A percentile compares a stretch with the other conserved stretches of the same genome.
Conservation (phyloP, 2,797 vertebrate genomes). For the Acanthurus leucopareius region DNA sequence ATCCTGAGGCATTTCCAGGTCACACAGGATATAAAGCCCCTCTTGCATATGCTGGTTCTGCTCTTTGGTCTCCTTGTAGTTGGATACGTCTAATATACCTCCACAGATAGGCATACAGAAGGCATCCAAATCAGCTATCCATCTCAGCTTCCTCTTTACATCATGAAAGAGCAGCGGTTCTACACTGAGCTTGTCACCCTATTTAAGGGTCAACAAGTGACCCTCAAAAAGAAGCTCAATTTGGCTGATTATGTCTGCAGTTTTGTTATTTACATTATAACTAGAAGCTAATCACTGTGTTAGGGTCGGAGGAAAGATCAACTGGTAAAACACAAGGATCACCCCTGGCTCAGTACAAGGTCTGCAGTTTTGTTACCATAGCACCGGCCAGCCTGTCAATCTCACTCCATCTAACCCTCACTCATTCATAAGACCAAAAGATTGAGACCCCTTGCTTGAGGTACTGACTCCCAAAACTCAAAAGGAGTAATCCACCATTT, state of each 20-base stretch:
- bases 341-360: background rate
- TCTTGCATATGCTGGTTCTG: conserved; percentile 26
- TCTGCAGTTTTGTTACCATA: background rate
- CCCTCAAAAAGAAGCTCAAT: background rate
- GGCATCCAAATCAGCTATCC: conserved; percentile 11
- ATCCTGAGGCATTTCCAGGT: conserved; percentile 19
- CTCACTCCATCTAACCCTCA: background rate
- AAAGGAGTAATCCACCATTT: background rate
- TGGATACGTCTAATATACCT: conserved; percentile 34
- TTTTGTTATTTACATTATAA: conserved; percentile 2
- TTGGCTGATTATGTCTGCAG: background rate
- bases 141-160: background rate
- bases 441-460: background rate
- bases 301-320: conserved; percentile 15
- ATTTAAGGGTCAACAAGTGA: background rate
- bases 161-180: background rate
- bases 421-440: background rate
- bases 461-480: background rate
- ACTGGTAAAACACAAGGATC: background rate
- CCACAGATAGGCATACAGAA: conserved; percentile 1
- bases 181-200: background rate
- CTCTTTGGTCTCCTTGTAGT: conserved; percentile 26
- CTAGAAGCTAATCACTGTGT: background rate
- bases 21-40: conserved; percentile 26
- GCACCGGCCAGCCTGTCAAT: background rate